A percentile compares a stretch with the other conserved stretches of the same genome.
phyloP scores from a whole-genome alignment of 1,140 invertebrate species.

The Pogonus chalceus region DNA sequence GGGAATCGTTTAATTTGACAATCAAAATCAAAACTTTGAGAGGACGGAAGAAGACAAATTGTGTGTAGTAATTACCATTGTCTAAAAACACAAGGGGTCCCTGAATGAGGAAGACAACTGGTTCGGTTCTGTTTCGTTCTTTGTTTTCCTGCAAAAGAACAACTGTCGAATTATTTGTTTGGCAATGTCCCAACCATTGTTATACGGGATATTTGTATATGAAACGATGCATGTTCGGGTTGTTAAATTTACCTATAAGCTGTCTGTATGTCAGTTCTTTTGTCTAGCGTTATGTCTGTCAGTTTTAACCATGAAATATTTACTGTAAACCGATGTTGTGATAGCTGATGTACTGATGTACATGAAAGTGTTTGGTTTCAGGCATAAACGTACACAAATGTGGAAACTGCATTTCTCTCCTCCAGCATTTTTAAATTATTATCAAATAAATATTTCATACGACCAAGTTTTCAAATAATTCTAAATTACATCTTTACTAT shows the following conservation, averaged over 20 bases:
- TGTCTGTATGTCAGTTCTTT: no score
- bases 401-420: no score
- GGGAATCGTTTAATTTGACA: no score
- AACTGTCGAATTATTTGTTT: neutral
- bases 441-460: no score
- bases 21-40: no score
- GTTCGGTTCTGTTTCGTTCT: neutral
- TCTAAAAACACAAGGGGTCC: neutral
- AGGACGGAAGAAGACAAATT: neutral
- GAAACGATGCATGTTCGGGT: neutral
- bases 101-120: neutral
- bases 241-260: neutral
- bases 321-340: neutral
- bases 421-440: no score
- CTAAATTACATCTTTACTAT: no score
- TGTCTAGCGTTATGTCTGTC: no score
- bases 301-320: slow-evolving; percentile 1
- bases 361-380: neutral
- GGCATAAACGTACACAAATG: neutral
- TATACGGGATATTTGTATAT: no score
- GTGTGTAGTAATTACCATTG: neutral
- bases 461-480: no score
- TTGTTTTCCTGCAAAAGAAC: neutral
- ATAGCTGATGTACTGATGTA: neutral
- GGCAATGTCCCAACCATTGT: neutral